Percentiles rank a stretch among this genome's conserved stretches.
Conservation (phyloP, 2,113 vertebrate species). For the Leptodactylus fuscus region DNA sequence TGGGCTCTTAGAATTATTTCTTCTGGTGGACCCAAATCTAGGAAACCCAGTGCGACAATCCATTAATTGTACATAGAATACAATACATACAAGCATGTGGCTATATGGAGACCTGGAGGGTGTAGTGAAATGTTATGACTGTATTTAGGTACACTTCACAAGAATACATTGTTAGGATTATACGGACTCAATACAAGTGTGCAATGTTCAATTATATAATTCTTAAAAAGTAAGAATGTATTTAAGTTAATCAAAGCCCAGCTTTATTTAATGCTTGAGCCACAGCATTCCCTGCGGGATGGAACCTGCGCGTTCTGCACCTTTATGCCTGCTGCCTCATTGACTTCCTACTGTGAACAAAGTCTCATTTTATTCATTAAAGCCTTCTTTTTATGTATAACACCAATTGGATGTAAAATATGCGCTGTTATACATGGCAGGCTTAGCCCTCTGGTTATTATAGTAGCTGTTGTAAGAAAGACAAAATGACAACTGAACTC, state of each 20-base stretch:
- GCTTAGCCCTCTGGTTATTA: not conserved
- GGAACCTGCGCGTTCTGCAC: not conserved
- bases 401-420: slow-evolving; percentile 41
- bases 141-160: not conserved
- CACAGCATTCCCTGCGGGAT: not conserved
- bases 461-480: not conserved
- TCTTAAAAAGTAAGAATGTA: slow-evolving; percentile 14
- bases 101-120: not conserved
- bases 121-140: not conserved
- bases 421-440: not conserved
- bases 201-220: not conserved
- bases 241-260: slow-evolving; percentile 7
- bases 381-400: slow-evolving; percentile 39
- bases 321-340: slow-evolving; percentile 16
- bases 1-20: too few species aligned
- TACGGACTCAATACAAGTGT: not conserved
- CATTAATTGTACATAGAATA: too few species aligned
- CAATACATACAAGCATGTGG: too few species aligned
- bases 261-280: not conserved
- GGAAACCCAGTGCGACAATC: too few species aligned
- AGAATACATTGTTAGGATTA: not conserved
- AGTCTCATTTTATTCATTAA: slow-evolving; percentile 43
- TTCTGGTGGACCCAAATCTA: too few species aligned
- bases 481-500: too few species aligned
- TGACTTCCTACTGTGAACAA: slow-evolving; percentile 19